phyloP scores from a whole-genome alignment of 1,140 invertebrate genomes.

The Pogonognathellus flavescens region DNA sequence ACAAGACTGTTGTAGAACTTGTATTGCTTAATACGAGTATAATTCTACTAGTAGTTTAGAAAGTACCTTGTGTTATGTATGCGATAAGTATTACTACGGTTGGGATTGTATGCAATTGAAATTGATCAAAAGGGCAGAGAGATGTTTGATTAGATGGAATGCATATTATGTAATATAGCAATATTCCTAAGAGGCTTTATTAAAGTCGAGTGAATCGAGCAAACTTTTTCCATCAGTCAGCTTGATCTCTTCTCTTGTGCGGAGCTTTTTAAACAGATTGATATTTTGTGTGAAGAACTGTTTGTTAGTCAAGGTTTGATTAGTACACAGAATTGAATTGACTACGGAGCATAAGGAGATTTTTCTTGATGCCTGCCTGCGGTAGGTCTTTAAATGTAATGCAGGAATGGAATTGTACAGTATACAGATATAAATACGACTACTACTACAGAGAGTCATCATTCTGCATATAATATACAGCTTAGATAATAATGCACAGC shows the following conservation, averaged over 20 bases:
- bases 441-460: background rate
- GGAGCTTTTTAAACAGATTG: slow-evolving; percentile 42
- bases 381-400: slow-evolving; percentile 41
- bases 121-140: slow-evolving; percentile 31
- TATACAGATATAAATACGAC: background rate
- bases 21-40: no score
- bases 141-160: slow-evolving; percentile 29
- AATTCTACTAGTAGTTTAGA: background rate
- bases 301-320: slow-evolving; percentile 44
- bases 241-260: background rate
- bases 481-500: slow-evolving; percentile 28
- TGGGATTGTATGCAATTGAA: slow-evolving; percentile 37
- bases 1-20: no score
- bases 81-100: background rate
- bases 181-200: background rate
- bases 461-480: slow-evolving; percentile 3
- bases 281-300: slow-evolving; percentile 36
- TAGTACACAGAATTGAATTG: slow-evolving; percentile 14
- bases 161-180: slow-evolving; percentile 18
- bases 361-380: slow-evolving; percentile 12
- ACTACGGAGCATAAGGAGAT: slow-evolving; percentile 19
- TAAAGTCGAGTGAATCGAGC: no score
- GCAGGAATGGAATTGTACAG: slow-evolving; percentile 2
- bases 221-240: no score
- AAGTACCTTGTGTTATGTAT: background rate